phyloP scores from a whole-genome alignment of 2,113 vertebrate genomes.

The Erpornis zantholeuca region DNA sequence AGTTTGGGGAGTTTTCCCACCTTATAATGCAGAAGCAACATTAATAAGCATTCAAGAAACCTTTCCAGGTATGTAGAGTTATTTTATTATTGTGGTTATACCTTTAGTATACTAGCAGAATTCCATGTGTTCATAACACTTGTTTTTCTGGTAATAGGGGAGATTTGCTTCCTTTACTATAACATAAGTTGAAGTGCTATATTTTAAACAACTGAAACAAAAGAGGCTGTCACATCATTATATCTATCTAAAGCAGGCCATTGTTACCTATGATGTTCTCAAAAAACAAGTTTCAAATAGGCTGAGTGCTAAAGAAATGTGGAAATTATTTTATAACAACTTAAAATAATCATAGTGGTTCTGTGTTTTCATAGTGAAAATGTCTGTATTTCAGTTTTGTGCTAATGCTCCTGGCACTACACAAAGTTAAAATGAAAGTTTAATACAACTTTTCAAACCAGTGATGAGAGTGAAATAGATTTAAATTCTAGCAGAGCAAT shows the following conservation, averaged over 20 bases:
- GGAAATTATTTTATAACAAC: neutral
- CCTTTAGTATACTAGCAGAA: neutral
- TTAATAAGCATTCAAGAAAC: neutral
- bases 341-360: neutral
- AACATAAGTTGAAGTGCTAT: neutral
- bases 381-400: neutral
- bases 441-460: neutral
- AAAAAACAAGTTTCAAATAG: neutral
- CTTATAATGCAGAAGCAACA: neutral
- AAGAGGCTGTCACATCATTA: neutral
- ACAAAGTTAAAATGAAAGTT: neutral
- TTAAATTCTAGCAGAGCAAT: neutral
- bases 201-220: neutral
- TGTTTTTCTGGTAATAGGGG: neutral
- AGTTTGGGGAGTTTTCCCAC: too few species aligned
- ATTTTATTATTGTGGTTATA: neutral
- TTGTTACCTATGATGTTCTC: neutral
- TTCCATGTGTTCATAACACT: neutral
- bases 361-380: neutral
- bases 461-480: neutral
- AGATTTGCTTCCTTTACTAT: neutral
- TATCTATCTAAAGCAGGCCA: neutral
- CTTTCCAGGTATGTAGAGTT: neutral
- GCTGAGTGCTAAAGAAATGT: neutral
- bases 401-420: neutral